phyloP scores from a whole-genome alignment of 1,140 invertebrate genomes.

The Protaetia brevitarsis region DNA sequence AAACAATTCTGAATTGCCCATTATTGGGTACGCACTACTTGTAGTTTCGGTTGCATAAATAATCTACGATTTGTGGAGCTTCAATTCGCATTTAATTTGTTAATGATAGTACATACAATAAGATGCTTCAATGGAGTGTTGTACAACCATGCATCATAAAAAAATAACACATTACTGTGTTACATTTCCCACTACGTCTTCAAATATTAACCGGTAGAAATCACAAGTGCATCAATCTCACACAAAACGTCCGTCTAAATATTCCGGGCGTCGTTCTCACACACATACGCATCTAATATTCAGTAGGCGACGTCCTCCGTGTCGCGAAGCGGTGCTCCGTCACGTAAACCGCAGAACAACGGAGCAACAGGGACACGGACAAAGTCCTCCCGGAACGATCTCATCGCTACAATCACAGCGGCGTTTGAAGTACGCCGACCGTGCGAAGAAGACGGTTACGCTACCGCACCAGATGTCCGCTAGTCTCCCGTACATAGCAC shows the following conservation, averaged over 20 bases:
- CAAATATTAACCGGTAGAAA: no score
- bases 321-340: background rate
- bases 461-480: background rate
- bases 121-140: no score
- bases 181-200: no score
- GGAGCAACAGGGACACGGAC: background rate
- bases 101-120: no score
- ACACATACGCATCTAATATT: background rate
- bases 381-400: constrained; percentile 22
- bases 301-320: background rate
- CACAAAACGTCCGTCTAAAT: background rate
- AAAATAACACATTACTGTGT: no score
- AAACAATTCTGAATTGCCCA: no score
- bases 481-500: background rate
- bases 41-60: no score
- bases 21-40: no score
- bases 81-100: no score
- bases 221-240: background rate
- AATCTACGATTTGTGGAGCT: no score
- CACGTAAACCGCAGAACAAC: background rate
- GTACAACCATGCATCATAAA: no score
- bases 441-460: background rate
- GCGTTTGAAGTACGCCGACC: constrained; percentile 15
- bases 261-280: background rate
- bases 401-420: constrained; percentile 9